These are phyloP conservation scores for Myoxocephalus aenaeus DNA, from an alignment of 2,797 vertebrate genomes.

Conservation along the genomic window DNA sequence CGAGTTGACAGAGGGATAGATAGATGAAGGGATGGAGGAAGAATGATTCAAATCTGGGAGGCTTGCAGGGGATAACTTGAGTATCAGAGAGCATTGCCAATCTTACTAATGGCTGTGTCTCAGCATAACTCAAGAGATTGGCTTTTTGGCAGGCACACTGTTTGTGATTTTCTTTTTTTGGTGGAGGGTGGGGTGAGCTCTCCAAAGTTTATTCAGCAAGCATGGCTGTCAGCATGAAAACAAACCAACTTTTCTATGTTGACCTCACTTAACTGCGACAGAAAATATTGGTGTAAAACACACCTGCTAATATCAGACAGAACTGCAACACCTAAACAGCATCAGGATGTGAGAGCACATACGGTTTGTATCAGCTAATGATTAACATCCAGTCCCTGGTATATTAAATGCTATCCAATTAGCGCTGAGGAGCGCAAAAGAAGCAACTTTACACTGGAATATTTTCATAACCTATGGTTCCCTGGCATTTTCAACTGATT, in stretches of 20 bases:
- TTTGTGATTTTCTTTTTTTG: slow-evolving; percentile 7
- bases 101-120: slow-evolving; percentile 53
- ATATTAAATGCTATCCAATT: slow-evolving; percentile 66
- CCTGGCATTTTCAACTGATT: slow-evolving; percentile 73
- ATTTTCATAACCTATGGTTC: slow-evolving; percentile 73
- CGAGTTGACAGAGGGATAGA: slow-evolving; percentile 40
- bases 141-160: slow-evolving; percentile 31
- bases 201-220: slow-evolving; percentile 25
- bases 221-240: not conserved
- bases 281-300: not conserved
- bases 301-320: not conserved
- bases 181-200: no score
- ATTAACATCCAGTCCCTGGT: slow-evolving; percentile 54
- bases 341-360: slow-evolving; percentile 16
- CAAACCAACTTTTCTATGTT: not conserved
- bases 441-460: slow-evolving; percentile 63
- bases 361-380: slow-evolving; percentile 47
- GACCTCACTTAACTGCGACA: not conserved
- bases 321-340: not conserved
- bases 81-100: slow-evolving; percentile 40
- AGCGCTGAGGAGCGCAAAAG: slow-evolving; percentile 35
- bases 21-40: slow-evolving; percentile 27
- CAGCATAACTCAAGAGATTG: slow-evolving; percentile 39
- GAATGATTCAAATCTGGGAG: slow-evolving; percentile 13
- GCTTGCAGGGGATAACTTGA: slow-evolving; percentile 31